Conservation (phyloP, 2,888 invertebrate species). For the Xestoiulus laeticollis region DNA sequence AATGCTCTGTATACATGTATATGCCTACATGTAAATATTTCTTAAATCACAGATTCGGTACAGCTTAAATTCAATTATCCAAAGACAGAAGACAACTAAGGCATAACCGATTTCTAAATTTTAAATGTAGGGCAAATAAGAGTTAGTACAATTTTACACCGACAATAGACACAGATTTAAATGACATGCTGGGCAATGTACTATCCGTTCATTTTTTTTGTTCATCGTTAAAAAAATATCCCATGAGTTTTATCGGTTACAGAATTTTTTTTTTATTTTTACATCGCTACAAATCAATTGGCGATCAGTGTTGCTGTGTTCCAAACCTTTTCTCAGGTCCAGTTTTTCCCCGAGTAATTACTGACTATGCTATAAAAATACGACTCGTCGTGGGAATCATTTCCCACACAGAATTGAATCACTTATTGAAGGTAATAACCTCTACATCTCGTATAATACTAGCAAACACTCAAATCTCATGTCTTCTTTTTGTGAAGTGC, state of each 20-base stretch:
- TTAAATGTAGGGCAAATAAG: not conserved
- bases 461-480: not conserved
- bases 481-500: not conserved
- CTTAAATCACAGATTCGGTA: too few relatives aligned
- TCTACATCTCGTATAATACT: not conserved
- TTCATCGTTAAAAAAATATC: not conserved
- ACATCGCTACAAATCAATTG: not conserved
- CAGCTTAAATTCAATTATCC: not conserved
- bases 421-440: not conserved
- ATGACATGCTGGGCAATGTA: not conserved
- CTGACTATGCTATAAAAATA: not conserved
- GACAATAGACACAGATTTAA: not conserved
- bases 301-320: not conserved
- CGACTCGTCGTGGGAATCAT: not conserved
- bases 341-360: not conserved
- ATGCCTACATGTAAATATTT: too few relatives aligned
- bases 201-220: not conserved
- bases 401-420: not conserved
- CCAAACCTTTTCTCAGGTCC: not conserved
- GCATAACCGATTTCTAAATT: too few relatives aligned
- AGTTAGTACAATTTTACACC: not conserved
- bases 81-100: too few relatives aligned
- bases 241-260: not conserved
- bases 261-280: not conserved
- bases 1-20: too few relatives aligned